Base-by-base conservation (phyloP, 2,888 invertebrate genomes). In the Aproaerema taeniolella region DNA sequence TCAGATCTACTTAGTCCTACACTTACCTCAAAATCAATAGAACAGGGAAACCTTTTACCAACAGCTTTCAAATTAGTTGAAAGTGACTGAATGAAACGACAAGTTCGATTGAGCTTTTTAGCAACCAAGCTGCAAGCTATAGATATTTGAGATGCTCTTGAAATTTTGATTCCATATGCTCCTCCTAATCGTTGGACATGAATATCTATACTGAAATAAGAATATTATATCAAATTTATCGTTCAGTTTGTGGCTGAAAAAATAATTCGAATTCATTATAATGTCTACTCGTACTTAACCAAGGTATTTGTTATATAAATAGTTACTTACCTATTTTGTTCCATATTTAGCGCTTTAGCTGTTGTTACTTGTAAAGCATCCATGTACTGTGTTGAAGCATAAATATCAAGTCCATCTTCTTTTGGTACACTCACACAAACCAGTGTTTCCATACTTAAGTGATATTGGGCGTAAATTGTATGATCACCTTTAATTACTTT, bases 151-250 rank as follows among this genome's bases (percentile, higher is more conserved):
- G 73, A 58, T 7, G 87, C 71, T 25, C 93, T 83, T 0, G 89
- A 86, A 47, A 93, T 88, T 72, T 96, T 96, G 0, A 88, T 87
- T 0, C 96, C 96, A 57, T 91, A 96, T 2, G 54, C 69, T 12
- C 80, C 80, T 1, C 77, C 77, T 0, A 71, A 38, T 2, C 71
- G 68, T 13, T 61, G 61, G 1, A 61, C 60, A 25, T 81, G 71
- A 0, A 95, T 76, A 46, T 93, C 92, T n/a, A 37, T 12, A 11
- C 37, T 37, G 30, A 29, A 36, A 16, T n/a, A n/a, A n/a, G n/a
- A n/a, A n/a, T n/a, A n/a, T n/a, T n/a, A n/a, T n/a, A n/a, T n/a
- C n/a, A n/a, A n/a, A n/a, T n/a, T n/a, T n/a, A n/a, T n/a, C n/a
- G n/a, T 4, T 10, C 11, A 31, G 15, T 14, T 29, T 31, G 8